Evolutionary conservation across 2,113 vertebrate species (phyloP), one percentile per base, ranked within the genome.

Genomic region (Coptodon rendalli): DNA sequence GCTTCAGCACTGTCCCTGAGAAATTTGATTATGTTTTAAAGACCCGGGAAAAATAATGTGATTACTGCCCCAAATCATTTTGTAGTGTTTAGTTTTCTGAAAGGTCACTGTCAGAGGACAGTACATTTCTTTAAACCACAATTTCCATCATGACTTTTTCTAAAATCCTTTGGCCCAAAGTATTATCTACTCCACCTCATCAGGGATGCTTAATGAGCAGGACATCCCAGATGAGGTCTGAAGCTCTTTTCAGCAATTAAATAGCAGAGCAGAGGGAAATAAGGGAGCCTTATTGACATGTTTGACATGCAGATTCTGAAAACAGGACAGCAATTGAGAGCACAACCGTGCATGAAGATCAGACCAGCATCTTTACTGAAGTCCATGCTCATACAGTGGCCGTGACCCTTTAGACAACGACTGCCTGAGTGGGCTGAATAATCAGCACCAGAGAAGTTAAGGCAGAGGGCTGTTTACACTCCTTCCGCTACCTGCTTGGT

Each of bases 131-230:
- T 50, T 50, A 78, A 52, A 78, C 6, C 73, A 34, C 73, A 78
- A 54, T 80, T 68, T 83, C 52, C 48, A 12, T 68, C 38, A 3
- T 7, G 43, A 38, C 36, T 80, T 83, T 48, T 56, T 34, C 66
- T 79, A 11, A 38, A 82, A 45, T 52, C 4, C 16, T 78, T 52
- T 43, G 56, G 19, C 52, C n/a, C 66, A 66, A n/a, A 36, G 29
- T 11, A 43, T 79, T 16, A 56, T 29, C 9, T 53, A 4, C 31
- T 17, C 71, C 45, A 8, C 61, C 66, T 92, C 93, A 76, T 89
- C 87, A 5, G 87, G 73, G 73, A 91, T 27, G 82, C 53, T 31
- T 91, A 91, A 92, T 89, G 89, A 93, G 87, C 48, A 22, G 86
- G 61, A 82, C 89, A 76, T 91, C 90, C 86, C 87, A 81, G 89